Evolutionary conservation across 2,888 invertebrate species (phyloP).

Genomic region (Nemotelus pantherinus): DNA sequence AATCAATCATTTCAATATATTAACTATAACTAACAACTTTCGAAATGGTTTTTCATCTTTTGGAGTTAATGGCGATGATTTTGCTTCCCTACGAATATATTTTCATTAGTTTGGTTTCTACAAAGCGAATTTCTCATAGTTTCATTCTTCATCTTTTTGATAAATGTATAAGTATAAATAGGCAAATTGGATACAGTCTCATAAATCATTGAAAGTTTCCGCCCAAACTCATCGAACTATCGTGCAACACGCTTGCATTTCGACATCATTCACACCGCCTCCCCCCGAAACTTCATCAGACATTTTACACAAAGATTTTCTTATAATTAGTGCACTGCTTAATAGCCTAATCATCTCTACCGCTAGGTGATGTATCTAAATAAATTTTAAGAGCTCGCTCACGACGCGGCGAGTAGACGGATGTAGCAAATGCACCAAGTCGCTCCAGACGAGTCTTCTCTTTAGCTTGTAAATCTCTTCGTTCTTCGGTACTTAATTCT

Average conservation of each 20-base stretch:
- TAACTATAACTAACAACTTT: slow-evolving; percentile 22
- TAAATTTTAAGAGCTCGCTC: slow-evolving; percentile 80
- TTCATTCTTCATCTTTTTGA: slow-evolving; percentile 19
- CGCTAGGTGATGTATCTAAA: slow-evolving; percentile 67
- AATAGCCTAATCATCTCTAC: slow-evolving; percentile 12
- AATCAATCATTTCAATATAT: neutral
- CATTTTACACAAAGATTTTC: neutral
- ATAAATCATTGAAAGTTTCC: slow-evolving; percentile 47
- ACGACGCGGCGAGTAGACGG: slow-evolving; percentile 70
- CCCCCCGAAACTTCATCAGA: neutral
- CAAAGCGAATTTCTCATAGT: slow-evolving; percentile 24
- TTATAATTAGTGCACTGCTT: neutral
- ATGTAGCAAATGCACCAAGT: slow-evolving; percentile 62
- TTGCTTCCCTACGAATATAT: neutral
- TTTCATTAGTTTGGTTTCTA: slow-evolving; percentile 6
- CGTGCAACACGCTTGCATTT: neutral
- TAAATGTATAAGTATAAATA: slow-evolving; percentile 48
- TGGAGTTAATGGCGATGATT: neutral
- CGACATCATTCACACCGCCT: no score
- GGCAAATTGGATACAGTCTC: slow-evolving; percentile 50
- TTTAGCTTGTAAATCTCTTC: slow-evolving; percentile 70
- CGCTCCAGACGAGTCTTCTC: slow-evolving; percentile 69
- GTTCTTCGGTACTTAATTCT: slow-evolving; percentile 71
- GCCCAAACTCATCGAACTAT: neutral
- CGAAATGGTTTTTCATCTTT: neutral